Percentiles rank a stretch among this genome's conserved stretches.
phyloP scores from a whole-genome alignment of 1,140 invertebrate species.

The Drosophila kepulauana region DNA sequence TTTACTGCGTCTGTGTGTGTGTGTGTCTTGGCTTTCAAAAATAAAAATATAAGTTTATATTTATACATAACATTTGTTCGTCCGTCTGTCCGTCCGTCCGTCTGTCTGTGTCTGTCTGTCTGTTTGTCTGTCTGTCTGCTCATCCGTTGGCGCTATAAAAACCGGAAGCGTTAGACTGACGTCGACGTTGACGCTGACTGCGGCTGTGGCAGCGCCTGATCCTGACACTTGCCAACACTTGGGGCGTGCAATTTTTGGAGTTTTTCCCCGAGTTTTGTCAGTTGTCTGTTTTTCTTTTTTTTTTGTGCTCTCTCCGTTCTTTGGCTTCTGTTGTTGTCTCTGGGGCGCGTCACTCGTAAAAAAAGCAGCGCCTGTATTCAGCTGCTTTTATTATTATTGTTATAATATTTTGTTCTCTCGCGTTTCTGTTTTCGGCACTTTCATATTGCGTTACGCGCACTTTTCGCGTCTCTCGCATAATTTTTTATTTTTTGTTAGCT shows the following conservation, averaged over 20 bases:
- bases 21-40: slow-evolving; percentile 62
- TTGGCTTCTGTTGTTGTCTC: slow-evolving; percentile 47
- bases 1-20: slow-evolving; percentile 45
- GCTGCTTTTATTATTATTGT: slow-evolving; percentile 80
- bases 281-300: neutral
- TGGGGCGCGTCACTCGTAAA: slow-evolving; percentile 64
- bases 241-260: slow-evolving; percentile 66
- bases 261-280: slow-evolving; percentile 45
- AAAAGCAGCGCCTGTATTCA: slow-evolving; percentile 63
- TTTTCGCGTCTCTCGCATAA: slow-evolving; percentile 62
- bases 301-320: neutral
- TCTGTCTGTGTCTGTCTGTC: slow-evolving; percentile 30
- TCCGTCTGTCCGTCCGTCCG: slow-evolving; percentile 28
- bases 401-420: slow-evolving; percentile 65
- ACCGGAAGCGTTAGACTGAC: slow-evolving; percentile 73
- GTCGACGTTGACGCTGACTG: slow-evolving; percentile 22
- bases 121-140: slow-evolving; percentile 28
- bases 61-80: slow-evolving; percentile 79
- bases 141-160: slow-evolving; percentile 64
- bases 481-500: slow-evolving; percentile 64
- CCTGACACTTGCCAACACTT: slow-evolving; percentile 82
- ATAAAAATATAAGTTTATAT: slow-evolving; percentile 83
- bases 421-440: slow-evolving; percentile 67
- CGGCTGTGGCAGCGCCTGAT: slow-evolving; percentile 56
- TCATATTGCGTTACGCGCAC: slow-evolving; percentile 72